These are phyloP conservation scores for Odontomyia ornata DNA, from an alignment of 2,888 invertebrate species.

Conservation along the genomic window DNA sequence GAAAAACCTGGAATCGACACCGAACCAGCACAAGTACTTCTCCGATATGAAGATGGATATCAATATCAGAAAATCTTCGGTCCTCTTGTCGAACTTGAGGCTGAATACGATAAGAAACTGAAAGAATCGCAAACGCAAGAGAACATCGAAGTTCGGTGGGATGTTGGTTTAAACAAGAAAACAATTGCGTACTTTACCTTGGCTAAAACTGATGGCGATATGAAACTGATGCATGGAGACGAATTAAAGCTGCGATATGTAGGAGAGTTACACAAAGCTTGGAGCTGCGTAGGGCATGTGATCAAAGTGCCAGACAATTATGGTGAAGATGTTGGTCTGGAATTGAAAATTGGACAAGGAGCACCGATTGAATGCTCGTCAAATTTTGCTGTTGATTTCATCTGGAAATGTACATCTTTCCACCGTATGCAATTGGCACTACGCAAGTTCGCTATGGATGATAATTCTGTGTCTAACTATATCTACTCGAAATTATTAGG, in stretches of 20 bases:
- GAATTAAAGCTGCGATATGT: constrained; percentile 92
- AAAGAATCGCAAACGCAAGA: constrained; percentile 99
- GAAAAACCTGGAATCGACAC: constrained; percentile 98
- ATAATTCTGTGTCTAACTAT: constrained; percentile 95
- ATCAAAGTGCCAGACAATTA: constrained; percentile 96
- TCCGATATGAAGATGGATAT: constrained; percentile 96
- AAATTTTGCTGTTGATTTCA: constrained; percentile 98
- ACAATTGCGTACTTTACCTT: constrained; percentile 97
- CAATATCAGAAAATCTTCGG: constrained; percentile 99
- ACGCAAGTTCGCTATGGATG: constrained; percentile 94
- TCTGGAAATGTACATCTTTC: constrained; percentile 99
- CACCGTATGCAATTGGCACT: constrained; percentile 97
- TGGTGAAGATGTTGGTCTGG: constrained; percentile 97
- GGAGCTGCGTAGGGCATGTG: constrained; percentile 98
- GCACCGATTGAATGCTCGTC: constrained; percentile 94
- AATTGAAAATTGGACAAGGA: constrained; percentile 89
- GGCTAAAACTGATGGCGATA: constrained; percentile 97
- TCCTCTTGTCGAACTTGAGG: constrained; percentile 95
- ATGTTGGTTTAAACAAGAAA: constrained; percentile 97
- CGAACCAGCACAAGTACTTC: constrained; percentile 85
- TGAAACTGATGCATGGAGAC: constrained; percentile 99
- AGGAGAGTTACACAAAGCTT: constrained; percentile 91
- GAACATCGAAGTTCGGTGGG: constrained; percentile 98
- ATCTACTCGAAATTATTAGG: constrained; percentile 97
- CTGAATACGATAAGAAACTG: constrained; percentile 96